phyloP scores from a whole-genome alignment of 30 jellyfish, hydroid and myxozoan genomes.

The Hydractinia echinata region DNA sequence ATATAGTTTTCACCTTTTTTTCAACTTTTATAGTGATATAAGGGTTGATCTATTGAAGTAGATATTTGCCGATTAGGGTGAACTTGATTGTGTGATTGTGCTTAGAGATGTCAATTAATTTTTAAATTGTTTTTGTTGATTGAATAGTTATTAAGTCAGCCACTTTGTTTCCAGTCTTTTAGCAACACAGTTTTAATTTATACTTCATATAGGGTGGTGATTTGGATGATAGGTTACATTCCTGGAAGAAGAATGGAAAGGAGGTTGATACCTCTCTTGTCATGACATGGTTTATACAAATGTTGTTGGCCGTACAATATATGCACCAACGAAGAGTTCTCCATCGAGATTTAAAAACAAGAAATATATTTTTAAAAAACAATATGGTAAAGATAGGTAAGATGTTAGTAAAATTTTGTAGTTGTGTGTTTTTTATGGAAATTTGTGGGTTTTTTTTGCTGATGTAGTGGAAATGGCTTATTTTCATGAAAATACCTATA shows the following conservation, averaged over 20 bases:
- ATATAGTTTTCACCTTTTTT: too few species aligned
- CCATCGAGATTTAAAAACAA: constrained; percentile 80
- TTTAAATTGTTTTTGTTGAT: neutral
- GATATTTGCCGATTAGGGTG: too few species aligned
- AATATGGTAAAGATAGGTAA: constrained; percentile 80
- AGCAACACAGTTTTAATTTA: too few species aligned
- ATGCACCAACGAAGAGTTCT: constrained; percentile 68
- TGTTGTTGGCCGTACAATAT: constrained; percentile 72
- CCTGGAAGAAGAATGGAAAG: constrained; percentile 46
- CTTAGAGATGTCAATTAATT: neutral
- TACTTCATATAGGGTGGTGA: constrained; percentile 66
- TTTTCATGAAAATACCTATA: too few species aligned
- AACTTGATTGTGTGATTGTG: too few species aligned
- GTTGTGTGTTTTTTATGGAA: neutral
- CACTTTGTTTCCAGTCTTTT: neutral
- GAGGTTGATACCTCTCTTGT: constrained; percentile 50
- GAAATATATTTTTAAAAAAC: constrained; percentile 68
- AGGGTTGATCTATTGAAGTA: too few species aligned
- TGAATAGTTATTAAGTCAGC: neutral
- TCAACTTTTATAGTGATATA: too few species aligned
- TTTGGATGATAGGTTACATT: constrained; percentile 49
- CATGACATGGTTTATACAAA: constrained; percentile 66
- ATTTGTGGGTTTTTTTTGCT: too few species aligned
- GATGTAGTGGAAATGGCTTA: too few species aligned
- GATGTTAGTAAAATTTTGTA: neutral